Evolutionary conservation across 2,113 vertebrate genomes (phyloP).

Genomic region (Romanogobio albipinnatus): DNA sequence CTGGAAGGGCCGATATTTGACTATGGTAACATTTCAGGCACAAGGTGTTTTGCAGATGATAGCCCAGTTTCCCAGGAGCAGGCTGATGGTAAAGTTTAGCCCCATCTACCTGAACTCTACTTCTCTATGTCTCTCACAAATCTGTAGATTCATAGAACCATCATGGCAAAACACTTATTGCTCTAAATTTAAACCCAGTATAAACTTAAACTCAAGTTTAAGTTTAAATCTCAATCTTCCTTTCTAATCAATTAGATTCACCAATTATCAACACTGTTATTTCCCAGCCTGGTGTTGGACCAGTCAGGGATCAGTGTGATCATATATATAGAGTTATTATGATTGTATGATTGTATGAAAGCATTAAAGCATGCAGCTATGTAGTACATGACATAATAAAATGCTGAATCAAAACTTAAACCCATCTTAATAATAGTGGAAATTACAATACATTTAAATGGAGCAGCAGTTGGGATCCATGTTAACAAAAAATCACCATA

Average conservation of each 20-base stretch:
- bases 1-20: constrained; percentile 99
- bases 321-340: constrained; percentile 63
- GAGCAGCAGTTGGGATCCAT: neutral
- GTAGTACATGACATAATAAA: constrained; percentile 44
- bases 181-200: constrained; percentile 44
- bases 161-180: constrained; percentile 60
- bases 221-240: constrained; percentile 29
- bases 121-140: constrained; percentile 71
- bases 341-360: constrained; percentile 53
- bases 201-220: constrained; percentile 49
- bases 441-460: neutral
- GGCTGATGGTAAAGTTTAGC: constrained; percentile 95
- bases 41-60: constrained; percentile 99
- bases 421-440: constrained; percentile 59
- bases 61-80: constrained; percentile 95
- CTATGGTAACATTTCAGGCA: constrained; percentile 99
- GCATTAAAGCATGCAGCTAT: constrained; percentile 66
- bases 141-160: constrained; percentile 59
- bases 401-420: constrained; percentile 56
- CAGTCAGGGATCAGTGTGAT: constrained; percentile 59
- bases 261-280: constrained; percentile 29
- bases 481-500: neutral
- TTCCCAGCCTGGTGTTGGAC: constrained; percentile 48
- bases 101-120: constrained; percentile 78
- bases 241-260: constrained; percentile 38